Evolutionary conservation across 2,888 invertebrate genomes (phyloP), one percentile per base, ranked within the genome.

Genomic region (Chorisops tibialis): DNA sequence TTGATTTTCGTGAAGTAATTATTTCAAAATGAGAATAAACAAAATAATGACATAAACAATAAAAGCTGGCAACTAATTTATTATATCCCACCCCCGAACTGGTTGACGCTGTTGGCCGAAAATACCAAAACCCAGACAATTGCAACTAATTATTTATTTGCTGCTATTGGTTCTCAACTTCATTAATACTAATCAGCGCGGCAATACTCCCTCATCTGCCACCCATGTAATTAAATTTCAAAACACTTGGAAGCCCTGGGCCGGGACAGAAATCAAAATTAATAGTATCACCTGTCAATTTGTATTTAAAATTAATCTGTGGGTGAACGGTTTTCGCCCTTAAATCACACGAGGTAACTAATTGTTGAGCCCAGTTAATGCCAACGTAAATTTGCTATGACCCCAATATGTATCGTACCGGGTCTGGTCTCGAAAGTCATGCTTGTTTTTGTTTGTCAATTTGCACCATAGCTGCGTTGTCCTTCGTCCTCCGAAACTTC

Each of bases 211-310:
- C 2, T n/a, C n/a, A n/a, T n/a, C n/a, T n/a, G 30, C 7, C 30
- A 9, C 5, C 5, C 9, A 30, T 5, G 5, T 7, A 5, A 30
- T 30, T 30, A 35, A 35, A 18, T 50, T 30, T 12, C 35, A 16
- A 35, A 39, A 39, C 39, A 35, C 7, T 39, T 39, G 39, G 39
- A n/a, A 30, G 30, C 30, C 9, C 30, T 30, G 30, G n/a, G 3
- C 30, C 12, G 11, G 30, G 35, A 30, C 45, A 45, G 43, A 61
- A 60, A 64, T 65, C 56, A 45, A 58, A 60, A 65, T 62, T 60
- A 61, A 62, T 62, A 51, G 60, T 49, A 49, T 56, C 65, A 65
- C 65, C 62, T 65, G 65, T 62, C 65, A 65, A 51, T 62, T 65
- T 54, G 62, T 61, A 65, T 60, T 62, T 64, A 62, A 62, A 64